Base-by-base conservation (phyloP, 2,888 invertebrate genomes). In the Tanypteryx hageni region DNA sequence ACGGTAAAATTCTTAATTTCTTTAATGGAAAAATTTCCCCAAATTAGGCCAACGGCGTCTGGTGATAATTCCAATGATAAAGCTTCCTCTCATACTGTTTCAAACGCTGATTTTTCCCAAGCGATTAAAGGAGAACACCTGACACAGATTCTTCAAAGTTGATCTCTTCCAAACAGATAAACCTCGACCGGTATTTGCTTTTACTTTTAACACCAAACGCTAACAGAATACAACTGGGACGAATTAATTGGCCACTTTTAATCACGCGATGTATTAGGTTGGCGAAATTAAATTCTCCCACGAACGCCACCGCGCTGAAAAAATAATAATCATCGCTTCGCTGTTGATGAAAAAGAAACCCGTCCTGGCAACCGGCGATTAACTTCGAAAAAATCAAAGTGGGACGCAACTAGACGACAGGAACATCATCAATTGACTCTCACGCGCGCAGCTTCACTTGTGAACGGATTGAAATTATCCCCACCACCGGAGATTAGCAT, bases 401-500 rank as follows among this genome's bases (percentile, higher is more conserved):
- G 76, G 76, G 76, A 76, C 76, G 27, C 27, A 2, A 44, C 5
- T 5, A 44, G 44, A 44, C 44, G 44, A 44, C 44, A 22, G 64
- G 64, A 16, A 64, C n/a, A 64, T 8, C 68, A 18, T 18, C 76
- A 22, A 76, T 27, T 22, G 27, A 13, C 76, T 22, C 22, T 18
- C 76, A 14, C 22, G 22, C 76, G 22, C 76, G 27, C 76, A 76
- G 5, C 44, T 44, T 44, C 44, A 44, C 44, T 44, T 44, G 44
- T 44, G 44, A 44, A 27, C 22, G 22, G 76, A 27, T 18, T 18
- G 64, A 44, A 56, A 89, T 89, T 64, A 89, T n/a, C 89, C 89
- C 61, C 59, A 4, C 64, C 61, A 16, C 59, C 89, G 11, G 31
- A 16, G 31, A 89, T 89, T 89, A 89, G 68, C 89, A 89, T 89